phyloP scores from a whole-genome alignment of 1,140 invertebrate species.

The Temnothorax curvispinosus region DNA sequence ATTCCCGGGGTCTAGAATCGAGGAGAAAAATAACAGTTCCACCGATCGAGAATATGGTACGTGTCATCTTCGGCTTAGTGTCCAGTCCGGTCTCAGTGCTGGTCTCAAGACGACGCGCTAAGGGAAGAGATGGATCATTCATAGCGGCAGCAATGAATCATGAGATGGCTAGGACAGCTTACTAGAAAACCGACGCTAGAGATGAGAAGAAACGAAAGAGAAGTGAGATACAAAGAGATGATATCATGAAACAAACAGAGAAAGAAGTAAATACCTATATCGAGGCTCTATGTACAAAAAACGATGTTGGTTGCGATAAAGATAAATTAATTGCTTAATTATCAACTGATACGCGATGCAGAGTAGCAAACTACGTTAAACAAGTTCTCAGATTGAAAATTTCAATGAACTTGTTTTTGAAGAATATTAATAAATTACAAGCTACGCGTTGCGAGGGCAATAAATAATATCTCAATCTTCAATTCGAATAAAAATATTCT shows the following conservation, averaged over 20 bases:
- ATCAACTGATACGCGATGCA: not conserved
- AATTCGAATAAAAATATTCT: not conserved
- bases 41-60: conserved; percentile 45
- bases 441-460: not conserved
- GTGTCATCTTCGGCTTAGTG: conserved; percentile 60
- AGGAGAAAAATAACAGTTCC: conserved; percentile 29
- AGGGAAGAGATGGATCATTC: conserved; percentile 85
- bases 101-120: conserved; percentile 67
- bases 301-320: not conserved
- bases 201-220: conserved; percentile 67
- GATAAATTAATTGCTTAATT: conserved; percentile 29
- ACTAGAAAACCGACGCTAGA: conserved; percentile 68
- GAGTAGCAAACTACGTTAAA: not conserved
- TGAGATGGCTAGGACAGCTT: conserved; percentile 78
- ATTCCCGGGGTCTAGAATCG: not conserved
- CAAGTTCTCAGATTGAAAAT: not conserved
- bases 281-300: not conserved
- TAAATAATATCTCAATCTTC: conserved; percentile 5
- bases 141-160: conserved; percentile 85
- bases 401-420: not conserved
- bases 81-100: conserved; percentile 69
- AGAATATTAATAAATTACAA: conserved; percentile 10
- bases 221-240: conserved; percentile 19
- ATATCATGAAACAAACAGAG: not conserved
- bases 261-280: not conserved